phyloP scores from a whole-genome alignment of 2,113 vertebrate genomes.

The Rhabdomys dilectus region DNA sequence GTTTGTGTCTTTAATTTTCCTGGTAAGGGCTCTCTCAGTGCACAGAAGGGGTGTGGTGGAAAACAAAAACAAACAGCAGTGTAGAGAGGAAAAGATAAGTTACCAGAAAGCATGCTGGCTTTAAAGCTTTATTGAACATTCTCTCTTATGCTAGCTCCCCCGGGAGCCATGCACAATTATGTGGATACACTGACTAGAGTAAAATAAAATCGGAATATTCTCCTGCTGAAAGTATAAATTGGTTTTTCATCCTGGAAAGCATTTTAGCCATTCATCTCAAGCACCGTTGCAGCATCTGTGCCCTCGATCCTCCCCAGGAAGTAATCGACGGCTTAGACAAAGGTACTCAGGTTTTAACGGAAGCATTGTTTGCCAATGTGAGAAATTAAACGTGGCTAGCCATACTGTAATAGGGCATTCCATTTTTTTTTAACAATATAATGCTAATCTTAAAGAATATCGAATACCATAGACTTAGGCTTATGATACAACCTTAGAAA shows the following conservation, averaged over 20 bases:
- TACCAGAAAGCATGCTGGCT: slow-evolving; percentile 26
- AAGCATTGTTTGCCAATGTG: slow-evolving; percentile 22
- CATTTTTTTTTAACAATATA: slow-evolving; percentile 12
- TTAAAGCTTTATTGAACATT: slow-evolving; percentile 14
- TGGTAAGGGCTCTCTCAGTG: neutral
- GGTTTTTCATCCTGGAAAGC: neutral
- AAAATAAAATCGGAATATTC: neutral
- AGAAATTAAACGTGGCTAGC: slow-evolving; percentile 4
- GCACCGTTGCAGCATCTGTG: neutral
- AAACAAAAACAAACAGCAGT: neutral
- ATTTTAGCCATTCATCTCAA: neutral
- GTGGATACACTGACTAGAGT: neutral
- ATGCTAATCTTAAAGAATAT: neutral
- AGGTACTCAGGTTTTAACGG: slow-evolving; percentile 23
- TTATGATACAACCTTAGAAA: neutral
- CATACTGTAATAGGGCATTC: neutral
- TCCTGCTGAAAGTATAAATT: neutral
- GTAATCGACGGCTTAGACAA: slow-evolving; percentile 31
- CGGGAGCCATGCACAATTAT: neutral
- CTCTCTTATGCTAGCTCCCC: slow-evolving; percentile 4
- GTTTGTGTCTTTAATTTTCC: slow-evolving; percentile 49
- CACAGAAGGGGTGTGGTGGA: neutral
- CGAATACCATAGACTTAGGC: neutral
- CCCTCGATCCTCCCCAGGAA: neutral
- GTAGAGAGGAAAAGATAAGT: neutral